Base-by-base conservation (phyloP, 2,113 vertebrate genomes). In the Poicephalus gulielmi region DNA sequence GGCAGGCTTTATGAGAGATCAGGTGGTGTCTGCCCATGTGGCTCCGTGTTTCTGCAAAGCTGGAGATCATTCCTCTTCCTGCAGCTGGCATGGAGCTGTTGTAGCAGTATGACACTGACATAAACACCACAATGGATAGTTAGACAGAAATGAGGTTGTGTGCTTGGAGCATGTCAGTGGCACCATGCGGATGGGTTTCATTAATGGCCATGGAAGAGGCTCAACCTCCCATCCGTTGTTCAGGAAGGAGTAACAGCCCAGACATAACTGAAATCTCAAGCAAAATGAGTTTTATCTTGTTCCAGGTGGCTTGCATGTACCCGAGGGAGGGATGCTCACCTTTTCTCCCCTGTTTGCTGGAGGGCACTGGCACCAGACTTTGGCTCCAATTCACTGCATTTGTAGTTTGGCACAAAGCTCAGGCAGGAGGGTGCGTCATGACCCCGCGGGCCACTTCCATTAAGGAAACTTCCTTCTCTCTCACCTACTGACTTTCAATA, bases 1-100 rank as follows among this genome's bases (percentile, higher is more conserved):
- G 95, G 96, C 96, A 92, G 74, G 69, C 91, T 89, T 60, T 49
- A 33, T 27, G 66, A 84, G 74, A 76, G 82, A 92, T 96, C 96
- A 97, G 95, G 91, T 88, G 96, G 47, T 69, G 81, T 81, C 94
- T 95, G 93, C 74, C 94, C 80, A 70, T 86, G 86, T 0, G 15
- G 76, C 71, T 80, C 85, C 69, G 71, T 8, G 1, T 70, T 85
- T 49, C 79, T 81, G 24, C 77, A 28, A 20, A 76, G 89, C 81
- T 78, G 76, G 74, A 67, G 87, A 78, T 71, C 19, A 28, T 64
- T 88, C 55, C 73, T 75, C 70, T 94, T 92, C 94, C 93, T 84
- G 86, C 86, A 95, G 89, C 93, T 95, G 95, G 62, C 93, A 76
- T 0, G 0, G 86, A 92, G 81, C 93, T 91, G 74, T 55, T 10